Base-by-base conservation (phyloP, 2,113 vertebrate genomes). In the Nyctereutes procyonoides region DNA sequence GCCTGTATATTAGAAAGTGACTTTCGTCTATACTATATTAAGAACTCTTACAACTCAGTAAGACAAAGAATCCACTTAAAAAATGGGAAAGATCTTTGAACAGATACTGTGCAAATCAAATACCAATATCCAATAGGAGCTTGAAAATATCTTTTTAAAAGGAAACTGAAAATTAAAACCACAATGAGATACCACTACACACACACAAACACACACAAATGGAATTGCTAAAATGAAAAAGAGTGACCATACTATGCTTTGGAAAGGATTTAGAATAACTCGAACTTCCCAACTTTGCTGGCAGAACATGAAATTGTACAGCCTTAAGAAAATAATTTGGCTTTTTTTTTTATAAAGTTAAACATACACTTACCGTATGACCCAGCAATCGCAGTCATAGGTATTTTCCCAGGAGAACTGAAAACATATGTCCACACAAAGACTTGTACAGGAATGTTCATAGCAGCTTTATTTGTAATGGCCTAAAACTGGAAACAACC, bases 401-500 rank as follows among this genome's bases (percentile, higher is more conserved):
- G 80, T 95, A 81, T 88, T 93, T 96, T 74, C 56, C 81, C 81
- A 81, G 81, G 58, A 96, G 92, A 93, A 96, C 15, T 76, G 84
- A 93, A 88, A 93, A 92, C 58, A 76, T 35, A 85, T 67, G 76
- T 94, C 96, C 88, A 94, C 79, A 85, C 86, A 95, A 93, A 97
- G 48, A 93, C 56, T 81, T 85, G 96, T 67, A 93, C 85, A 90
- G 63, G 85, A 74, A 93, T 85, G 30, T 90, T 95, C 85, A 95
- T 17, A 92, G 93, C 62, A 79, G 93, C 93, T 79, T 79, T 96
- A 95, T 92, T 77, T 95, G 79, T 92, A 96, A 89, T 79, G 63
- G 89, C 89, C 76, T 92, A 96, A 89, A 96, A 71, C 93, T 95
- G 89, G 84, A 95, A 95, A 95, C 84, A 95, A 92, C 93, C 93